Evolutionary conservation across 2,888 invertebrate species (phyloP).

Genomic region (Idaea biselata): DNA sequence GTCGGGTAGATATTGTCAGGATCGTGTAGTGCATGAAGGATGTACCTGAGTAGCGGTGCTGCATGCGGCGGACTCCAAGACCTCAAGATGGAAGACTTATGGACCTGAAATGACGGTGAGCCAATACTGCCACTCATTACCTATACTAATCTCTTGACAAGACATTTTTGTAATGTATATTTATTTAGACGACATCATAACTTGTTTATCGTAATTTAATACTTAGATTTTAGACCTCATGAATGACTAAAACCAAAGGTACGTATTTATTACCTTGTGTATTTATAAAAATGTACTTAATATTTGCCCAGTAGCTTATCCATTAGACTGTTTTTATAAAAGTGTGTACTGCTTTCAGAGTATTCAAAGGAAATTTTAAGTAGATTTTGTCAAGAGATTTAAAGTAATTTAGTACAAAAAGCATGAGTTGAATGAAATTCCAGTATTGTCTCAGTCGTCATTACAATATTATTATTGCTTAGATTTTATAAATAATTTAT

Average conservation of each 20-base stretch:
- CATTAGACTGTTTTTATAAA: background rate
- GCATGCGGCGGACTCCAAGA: conserved; percentile 37
- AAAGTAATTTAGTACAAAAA: conserved; percentile 10
- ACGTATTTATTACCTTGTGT: background rate
- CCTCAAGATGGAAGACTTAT: conserved; percentile 30
- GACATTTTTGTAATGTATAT: background rate
- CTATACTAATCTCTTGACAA: conserved; percentile 30
- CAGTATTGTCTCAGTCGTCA: conserved; percentile 57
- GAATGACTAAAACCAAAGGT: background rate
- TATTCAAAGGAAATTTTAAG: background rate
- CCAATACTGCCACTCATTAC: conserved; percentile 40
- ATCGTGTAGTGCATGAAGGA: background rate
- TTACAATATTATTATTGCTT: conserved; percentile 60
- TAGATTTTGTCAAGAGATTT: conserved; percentile 13
- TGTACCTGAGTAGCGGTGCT: conserved; percentile 57
- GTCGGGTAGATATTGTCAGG: background rate
- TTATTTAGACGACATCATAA: background rate
- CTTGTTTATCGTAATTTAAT: conserved; percentile 1
- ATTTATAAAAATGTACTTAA: background rate
- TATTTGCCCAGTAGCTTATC: too few species aligned
- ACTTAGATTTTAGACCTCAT: conserved; percentile 4
- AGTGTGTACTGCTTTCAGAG: background rate
- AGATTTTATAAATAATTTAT: conserved; percentile 33
- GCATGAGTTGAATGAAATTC: conserved; percentile 25
- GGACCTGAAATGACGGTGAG: conserved; percentile 37